phyloP scores from a whole-genome alignment of 2,113 vertebrate species.

The Odocoileus virginianus region DNA sequence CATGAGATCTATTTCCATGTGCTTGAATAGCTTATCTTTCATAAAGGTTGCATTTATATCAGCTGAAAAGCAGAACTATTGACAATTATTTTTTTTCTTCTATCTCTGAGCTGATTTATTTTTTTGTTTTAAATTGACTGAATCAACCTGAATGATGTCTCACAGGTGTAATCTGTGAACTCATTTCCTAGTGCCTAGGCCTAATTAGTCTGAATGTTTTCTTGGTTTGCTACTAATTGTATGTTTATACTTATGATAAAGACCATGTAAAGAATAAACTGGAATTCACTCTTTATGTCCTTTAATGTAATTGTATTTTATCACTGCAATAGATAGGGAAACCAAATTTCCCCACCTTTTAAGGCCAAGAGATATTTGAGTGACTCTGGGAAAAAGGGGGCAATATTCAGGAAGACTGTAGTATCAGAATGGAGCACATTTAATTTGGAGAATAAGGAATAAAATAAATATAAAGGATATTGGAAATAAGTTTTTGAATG shows the following conservation, averaged over 20 bases:
- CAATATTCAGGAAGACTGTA: neutral
- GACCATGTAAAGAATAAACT: neutral
- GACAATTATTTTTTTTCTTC: neutral
- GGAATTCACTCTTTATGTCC: conserved; percentile 4
- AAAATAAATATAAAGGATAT: neutral
- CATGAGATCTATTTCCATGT: neutral
- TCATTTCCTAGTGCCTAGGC: neutral
- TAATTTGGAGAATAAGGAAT: neutral
- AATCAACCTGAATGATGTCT: neutral
- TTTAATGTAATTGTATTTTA: conserved; percentile 13
- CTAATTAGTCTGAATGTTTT: conserved; percentile 17
- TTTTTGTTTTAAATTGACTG: neutral
- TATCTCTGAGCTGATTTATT: neutral
- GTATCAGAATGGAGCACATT: neutral
- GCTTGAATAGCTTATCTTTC: neutral
- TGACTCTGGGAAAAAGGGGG: neutral
- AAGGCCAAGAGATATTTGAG: neutral
- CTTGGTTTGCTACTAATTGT: conserved; percentile 10
- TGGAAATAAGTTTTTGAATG: neutral
- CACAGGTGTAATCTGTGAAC: neutral
- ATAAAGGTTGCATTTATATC: neutral
- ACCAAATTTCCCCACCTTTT: neutral
- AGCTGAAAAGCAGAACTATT: neutral
- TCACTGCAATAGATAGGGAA: neutral
- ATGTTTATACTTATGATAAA: neutral